Base-by-base conservation (phyloP, 2,888 invertebrate species). In the Halocaridina rubra region DNA sequence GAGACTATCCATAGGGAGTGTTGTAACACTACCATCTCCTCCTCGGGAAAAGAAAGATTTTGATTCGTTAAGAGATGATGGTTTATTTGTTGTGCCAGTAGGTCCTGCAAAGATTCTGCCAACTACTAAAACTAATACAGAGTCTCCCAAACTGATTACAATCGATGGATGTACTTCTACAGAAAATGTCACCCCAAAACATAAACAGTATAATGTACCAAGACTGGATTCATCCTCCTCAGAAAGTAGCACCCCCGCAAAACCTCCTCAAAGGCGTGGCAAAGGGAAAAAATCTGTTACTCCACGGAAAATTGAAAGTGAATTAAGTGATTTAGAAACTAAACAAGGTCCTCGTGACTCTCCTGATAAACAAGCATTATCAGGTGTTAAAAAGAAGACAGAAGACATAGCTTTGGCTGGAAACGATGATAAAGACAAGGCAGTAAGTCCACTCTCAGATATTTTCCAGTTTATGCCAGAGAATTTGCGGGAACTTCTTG, bases 1-100 rank as follows among this genome's bases (percentile, higher is more conserved):
- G 13, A 75, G 86, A n/a, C 61, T 82, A 13, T 86, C 86, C 8
- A 19, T 86, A 30, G 72, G 69, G 8, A 86, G 86, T 69, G 82
- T 86, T 2, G n/a, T 78, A 5, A 71, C 78, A n/a, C 27, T 80
- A 8, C 24, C 46, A 13, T 84, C 84, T 22, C 84, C 79, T 7
- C 84, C 84, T 2, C 67, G 69, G 4, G 69, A 69, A 27, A 77
- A 71, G 10, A 71, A 33, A 29, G 74, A 75, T n/a, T 74, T 46
- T 27, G 71, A 71, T 8, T 71, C 4, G 19, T 32, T 16, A 29
- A 24, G 24, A 16, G 78, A 78, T 46, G 78, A 78, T 67, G 46
- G 78, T 22, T 13, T 27, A 22, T 78, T 78, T 78, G 78, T 53
- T 29, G 29, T 81, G 19, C 81, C 81, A 24, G 39, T 24, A 10